A percentile compares a stretch with the other conserved stretches of the same genome.
These are phyloP conservation scores for Poeciliopsis turrubarensis DNA, from an alignment of 2,113 vertebrate genomes.

Conservation along the genomic window DNA sequence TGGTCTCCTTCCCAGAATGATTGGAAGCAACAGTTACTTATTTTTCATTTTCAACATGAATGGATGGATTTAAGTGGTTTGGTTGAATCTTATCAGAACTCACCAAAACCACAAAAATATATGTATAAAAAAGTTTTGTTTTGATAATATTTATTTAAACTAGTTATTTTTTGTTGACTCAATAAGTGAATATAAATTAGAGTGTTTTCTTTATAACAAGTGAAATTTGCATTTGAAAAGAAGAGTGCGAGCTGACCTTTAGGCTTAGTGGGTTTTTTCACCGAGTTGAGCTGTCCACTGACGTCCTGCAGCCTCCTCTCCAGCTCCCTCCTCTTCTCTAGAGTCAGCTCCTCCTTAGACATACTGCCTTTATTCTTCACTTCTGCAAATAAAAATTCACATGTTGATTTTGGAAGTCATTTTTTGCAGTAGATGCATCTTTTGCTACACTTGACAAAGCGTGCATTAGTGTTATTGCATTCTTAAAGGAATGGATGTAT, in stretches of 20 bases:
- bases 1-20: not conserved
- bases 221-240: not conserved
- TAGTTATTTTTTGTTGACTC: not conserved
- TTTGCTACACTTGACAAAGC: too few species aligned
- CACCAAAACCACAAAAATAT: not conserved
- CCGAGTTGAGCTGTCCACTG: constrained; percentile 92
- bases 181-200: not conserved
- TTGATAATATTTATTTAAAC: not conserved
- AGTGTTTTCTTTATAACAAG: not conserved
- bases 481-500: too few species aligned
- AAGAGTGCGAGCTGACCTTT: constrained; percentile 80
- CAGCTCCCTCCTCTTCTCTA: constrained; percentile 92
- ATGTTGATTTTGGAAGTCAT: too few species aligned
- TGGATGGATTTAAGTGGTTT: not conserved
- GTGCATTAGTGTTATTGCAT: too few species aligned
- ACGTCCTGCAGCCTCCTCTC: constrained; percentile 93
- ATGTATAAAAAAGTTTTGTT: not conserved
- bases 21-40: not conserved
- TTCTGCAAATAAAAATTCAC: constrained; percentile 41
- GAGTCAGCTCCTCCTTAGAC: constrained; percentile 90
- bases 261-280: constrained; percentile 89
- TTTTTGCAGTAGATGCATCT: too few species aligned
- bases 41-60: not conserved
- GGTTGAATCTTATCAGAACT: not conserved
- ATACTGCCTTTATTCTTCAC: constrained; percentile 84